phyloP scores from a whole-genome alignment of 2,113 vertebrate genomes.

The Larimichthys polyactis region DNA sequence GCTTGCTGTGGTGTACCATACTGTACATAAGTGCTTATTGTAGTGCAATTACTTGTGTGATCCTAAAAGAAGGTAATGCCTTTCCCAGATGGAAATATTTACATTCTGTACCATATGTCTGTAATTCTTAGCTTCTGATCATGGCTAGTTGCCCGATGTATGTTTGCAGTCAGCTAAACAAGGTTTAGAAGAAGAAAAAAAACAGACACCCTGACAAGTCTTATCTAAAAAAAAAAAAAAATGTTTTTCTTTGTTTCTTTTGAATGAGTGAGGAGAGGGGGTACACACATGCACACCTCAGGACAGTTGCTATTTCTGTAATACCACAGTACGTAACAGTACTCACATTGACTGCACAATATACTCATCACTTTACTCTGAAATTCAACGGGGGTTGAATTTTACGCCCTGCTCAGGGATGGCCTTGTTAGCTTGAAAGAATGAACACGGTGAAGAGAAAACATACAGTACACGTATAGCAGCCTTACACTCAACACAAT shows the following conservation, averaged over 20 bases:
- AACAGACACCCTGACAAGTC: constrained; percentile 77
- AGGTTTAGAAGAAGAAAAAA: constrained; percentile 71
- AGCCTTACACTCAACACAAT: constrained; percentile 86
- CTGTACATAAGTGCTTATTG: constrained; percentile 87
- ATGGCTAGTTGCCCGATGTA: constrained; percentile 78
- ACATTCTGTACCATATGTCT: constrained; percentile 84
- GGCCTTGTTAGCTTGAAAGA: constrained; percentile 88
- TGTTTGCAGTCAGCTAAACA: constrained; percentile 75
- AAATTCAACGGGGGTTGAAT: constrained; percentile 87
- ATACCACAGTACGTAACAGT: constrained; percentile 80
- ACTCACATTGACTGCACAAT: constrained; percentile 88
- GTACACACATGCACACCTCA: constrained; percentile 86
- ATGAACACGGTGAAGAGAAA: constrained; percentile 82
- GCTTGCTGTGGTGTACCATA: constrained; percentile 87
- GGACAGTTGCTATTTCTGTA: constrained; percentile 83
- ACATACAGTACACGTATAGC: constrained; percentile 76
- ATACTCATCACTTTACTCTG: constrained; percentile 89
- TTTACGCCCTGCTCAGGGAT: constrained; percentile 88
- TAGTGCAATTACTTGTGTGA: constrained; percentile 86
- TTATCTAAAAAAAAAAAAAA: constrained; percentile 60
- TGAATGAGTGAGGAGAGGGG: constrained; percentile 74
- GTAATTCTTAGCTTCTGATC: constrained; percentile 82
- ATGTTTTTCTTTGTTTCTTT: constrained; percentile 48
- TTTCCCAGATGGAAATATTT: constrained; percentile 84
- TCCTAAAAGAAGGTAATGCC: constrained; percentile 82